Base-by-base conservation (phyloP, 2,113 vertebrate genomes). In the Etia nguti region DNA sequence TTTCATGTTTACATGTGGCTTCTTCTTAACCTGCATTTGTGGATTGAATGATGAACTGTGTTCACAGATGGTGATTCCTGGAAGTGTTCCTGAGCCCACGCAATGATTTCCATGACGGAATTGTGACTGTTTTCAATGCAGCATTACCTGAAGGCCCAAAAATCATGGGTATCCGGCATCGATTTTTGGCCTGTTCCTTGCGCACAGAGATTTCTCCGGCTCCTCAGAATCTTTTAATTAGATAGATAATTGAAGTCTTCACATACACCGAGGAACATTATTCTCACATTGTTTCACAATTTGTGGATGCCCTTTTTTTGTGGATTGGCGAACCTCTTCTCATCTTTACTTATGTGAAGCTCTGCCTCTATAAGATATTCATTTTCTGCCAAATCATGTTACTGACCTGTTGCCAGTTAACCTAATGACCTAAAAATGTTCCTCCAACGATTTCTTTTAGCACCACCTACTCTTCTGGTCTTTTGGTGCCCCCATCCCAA, bases 21-120 rank as follows among this genome's bases (percentile, higher is more conserved):
- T 75, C 41, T 75, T 48, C 22, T 29, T 73, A 73, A 73, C 22
- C 15, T 48, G 15, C 68, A 73, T 73, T 73, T 73, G 68, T 46
- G 38, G 41, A 29, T 73, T 24, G 68, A 18, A 73, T 18, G 22
- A 73, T 48, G 15, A 73, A 73, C 68, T 73, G 22, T 29, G 68
- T 73, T 73, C 68, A 73, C 68, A 73, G 68, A 46, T 10, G 15
- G n/a, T 16, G 38, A 24, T 43, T 43, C 13, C 65, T 43, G 41
- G 22, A 73, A 48, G 68, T 29, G 68, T 29, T 73, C 68, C 68
- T 73, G 68, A 48, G 22, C 6, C 22, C 68, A 73, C 6, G 4
- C 41, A 46, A 2, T 46, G 68, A 46, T 46, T 46, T 73, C 38
- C 68, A 70, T 43, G 24, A 70, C 1, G 1, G 65, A 70, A 70